Evolutionary conservation across 2,113 vertebrate genomes (phyloP).

Genomic region (Gasterosteus aculeatus): DNA sequence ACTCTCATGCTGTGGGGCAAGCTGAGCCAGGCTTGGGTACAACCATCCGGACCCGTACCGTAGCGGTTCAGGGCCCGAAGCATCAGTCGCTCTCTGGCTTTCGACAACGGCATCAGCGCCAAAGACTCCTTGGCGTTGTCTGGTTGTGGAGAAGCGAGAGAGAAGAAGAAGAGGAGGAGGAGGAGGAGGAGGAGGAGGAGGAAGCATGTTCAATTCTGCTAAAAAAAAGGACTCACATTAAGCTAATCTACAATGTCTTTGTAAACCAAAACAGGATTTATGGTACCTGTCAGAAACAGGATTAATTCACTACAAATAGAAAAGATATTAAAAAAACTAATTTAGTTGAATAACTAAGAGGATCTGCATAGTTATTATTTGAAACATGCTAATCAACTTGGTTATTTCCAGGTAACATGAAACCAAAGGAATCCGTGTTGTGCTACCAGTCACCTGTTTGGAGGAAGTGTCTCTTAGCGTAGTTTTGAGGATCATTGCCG

Average conservation of each 20-base stretch:
- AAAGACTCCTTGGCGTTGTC: slow-evolving; percentile 91
- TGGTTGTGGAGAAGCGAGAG: slow-evolving; percentile 56
- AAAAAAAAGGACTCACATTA: not conserved
- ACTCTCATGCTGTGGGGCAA: slow-evolving; percentile 91
- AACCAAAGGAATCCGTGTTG: not conserved
- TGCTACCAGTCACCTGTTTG: slow-evolving; percentile 84
- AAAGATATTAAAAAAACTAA: too few relatives aligned
- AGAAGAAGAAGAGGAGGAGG: not conserved
- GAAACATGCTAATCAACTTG: not conserved
- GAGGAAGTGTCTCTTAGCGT: slow-evolving; percentile 91
- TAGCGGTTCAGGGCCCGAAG: slow-evolving; percentile 91
- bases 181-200: not conserved
- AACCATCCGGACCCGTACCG: slow-evolving; percentile 85
- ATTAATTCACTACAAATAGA: not conserved
- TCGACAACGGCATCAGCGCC: slow-evolving; percentile 87
- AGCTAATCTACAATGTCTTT: not conserved
- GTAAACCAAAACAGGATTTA: not conserved
- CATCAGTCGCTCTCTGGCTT: slow-evolving; percentile 89
- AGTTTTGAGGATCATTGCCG: slow-evolving; percentile 86
- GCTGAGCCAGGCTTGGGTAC: slow-evolving; percentile 88
- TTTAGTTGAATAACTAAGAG: too few relatives aligned
- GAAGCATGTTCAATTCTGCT: not conserved
- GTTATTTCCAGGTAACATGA: not conserved
- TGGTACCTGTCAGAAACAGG: not conserved
- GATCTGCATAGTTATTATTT: not conserved